Conservation (phyloP, 2,113 vertebrate species). For the Percina caprodes region DNA sequence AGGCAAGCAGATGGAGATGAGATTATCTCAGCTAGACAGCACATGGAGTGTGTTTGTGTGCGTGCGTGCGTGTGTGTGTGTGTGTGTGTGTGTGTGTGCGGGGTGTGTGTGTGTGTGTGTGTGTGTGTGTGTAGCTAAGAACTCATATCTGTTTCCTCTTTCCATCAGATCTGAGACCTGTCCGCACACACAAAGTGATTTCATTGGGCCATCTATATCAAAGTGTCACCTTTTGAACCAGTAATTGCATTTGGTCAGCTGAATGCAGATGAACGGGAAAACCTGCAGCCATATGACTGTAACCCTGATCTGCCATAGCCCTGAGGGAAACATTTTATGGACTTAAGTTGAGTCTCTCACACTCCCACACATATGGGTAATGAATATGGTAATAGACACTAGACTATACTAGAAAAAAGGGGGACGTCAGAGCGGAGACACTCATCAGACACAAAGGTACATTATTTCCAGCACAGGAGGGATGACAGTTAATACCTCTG, state of each 20-base stretch:
- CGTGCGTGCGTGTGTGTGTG: conserved; percentile 33
- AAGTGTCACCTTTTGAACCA: conserved; percentile 23
- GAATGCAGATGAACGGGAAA: background rate
- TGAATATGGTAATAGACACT: conserved; percentile 16
- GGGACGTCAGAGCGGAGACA: conserved; percentile 38
- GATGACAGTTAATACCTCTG: conserved; percentile 21
- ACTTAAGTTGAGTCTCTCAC: conserved; percentile 26
- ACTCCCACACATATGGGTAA: conserved; percentile 37
- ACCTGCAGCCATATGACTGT: background rate
- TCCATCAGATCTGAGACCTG: conserved; percentile 38
- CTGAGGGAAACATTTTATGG: conserved; percentile 30
- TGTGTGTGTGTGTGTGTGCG: conserved; percentile 30
- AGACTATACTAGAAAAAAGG: conserved; percentile 30
- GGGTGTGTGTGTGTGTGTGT: conserved; percentile 31
- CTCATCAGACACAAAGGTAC: conserved; percentile 47
- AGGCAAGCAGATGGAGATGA: conserved; percentile 79
- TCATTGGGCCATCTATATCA: conserved; percentile 30
- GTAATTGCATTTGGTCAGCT: conserved; percentile 12
- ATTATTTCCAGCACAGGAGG: conserved; percentile 44
- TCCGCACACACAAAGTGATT: conserved; percentile 26
- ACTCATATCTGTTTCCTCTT: conserved; percentile 69
- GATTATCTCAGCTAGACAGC: conserved; percentile 78
- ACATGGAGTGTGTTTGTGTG: conserved; percentile 46
- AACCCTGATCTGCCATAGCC: conserved; percentile 13
- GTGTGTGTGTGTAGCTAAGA: conserved; percentile 42